These are phyloP conservation scores for Eulemur macaco DNA, from an alignment of 2,113 vertebrate species.

Conservation along the genomic window DNA sequence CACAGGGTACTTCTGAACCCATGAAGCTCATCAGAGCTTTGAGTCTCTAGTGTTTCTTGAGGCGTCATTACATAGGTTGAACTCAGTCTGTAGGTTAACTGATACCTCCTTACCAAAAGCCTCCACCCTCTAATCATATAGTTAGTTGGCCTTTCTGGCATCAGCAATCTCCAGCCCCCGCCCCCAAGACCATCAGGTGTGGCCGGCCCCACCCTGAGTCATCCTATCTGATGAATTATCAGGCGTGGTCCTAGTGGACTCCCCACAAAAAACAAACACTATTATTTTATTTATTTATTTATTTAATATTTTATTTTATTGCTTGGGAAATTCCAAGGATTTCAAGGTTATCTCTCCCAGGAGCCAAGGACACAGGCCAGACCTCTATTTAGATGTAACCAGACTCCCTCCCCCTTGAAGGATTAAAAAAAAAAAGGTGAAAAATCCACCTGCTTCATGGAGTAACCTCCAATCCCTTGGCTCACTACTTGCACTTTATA, in stretches of 20 bases:
- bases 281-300: neutral
- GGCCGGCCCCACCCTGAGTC: neutral
- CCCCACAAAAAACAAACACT: neutral
- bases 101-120: neutral
- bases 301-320: neutral
- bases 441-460: neutral
- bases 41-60: neutral
- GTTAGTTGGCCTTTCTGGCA: neutral
- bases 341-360: neutral
- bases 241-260: no score
- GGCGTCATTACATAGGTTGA: neutral
- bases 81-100: neutral
- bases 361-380: neutral
- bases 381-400: neutral
- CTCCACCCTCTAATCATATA: neutral
- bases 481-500: neutral
- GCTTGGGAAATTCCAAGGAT: neutral
- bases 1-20: neutral
- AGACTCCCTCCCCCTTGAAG: neutral
- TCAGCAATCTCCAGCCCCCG: no score
- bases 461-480: rapidly evolving
- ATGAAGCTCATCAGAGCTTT: neutral
- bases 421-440: neutral
- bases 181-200: neutral
- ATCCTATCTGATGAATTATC: neutral